Evolutionary conservation across 2,113 vertebrate genomes (phyloP).

Genomic region (Malaclemys terrapin): DNA sequence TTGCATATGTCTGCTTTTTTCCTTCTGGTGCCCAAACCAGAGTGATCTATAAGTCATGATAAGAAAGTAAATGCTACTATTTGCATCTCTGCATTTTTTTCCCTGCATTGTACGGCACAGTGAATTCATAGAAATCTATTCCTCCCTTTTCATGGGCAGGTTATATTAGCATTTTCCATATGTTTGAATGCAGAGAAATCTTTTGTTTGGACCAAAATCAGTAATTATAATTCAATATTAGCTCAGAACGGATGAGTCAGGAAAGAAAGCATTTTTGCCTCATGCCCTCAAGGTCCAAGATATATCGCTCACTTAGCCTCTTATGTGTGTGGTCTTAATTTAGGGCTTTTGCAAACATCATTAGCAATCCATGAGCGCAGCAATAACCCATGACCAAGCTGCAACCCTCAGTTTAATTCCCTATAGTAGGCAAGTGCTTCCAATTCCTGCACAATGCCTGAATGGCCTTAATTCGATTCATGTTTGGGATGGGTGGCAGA

Average conservation of each 20-base stretch:
- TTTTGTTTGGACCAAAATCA: slow-evolving; percentile 55
- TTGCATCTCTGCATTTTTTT: neutral
- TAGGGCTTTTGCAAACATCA: slow-evolving; percentile 50
- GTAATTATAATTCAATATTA: slow-evolving; percentile 58
- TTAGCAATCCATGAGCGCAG: neutral
- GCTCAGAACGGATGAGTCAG: slow-evolving; percentile 62
- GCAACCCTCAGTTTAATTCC: slow-evolving; percentile 33
- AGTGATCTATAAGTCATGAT: rapidly evolving
- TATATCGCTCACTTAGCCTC: neutral
- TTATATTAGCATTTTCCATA: slow-evolving; percentile 17
- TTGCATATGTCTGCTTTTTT: neutral
- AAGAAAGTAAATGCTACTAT: neutral
- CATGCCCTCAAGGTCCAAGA: slow-evolving; percentile 47
- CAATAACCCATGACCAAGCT: slow-evolving; percentile 20
- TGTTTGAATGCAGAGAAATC: slow-evolving; percentile 46
- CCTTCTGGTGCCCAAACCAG: neutral
- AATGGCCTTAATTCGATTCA: neutral
- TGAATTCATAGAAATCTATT: neutral
- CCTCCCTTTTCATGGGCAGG: neutral
- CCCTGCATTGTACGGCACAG: neutral
- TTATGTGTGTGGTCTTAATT: slow-evolving; percentile 57
- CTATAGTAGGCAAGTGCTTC: slow-evolving; percentile 24
- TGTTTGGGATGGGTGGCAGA: rapidly evolving
- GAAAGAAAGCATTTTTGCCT: slow-evolving; percentile 53
- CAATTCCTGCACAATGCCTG: neutral